Conservation (phyloP, 1,140 invertebrate genomes). For the Euura saliciscinereae region DNA sequence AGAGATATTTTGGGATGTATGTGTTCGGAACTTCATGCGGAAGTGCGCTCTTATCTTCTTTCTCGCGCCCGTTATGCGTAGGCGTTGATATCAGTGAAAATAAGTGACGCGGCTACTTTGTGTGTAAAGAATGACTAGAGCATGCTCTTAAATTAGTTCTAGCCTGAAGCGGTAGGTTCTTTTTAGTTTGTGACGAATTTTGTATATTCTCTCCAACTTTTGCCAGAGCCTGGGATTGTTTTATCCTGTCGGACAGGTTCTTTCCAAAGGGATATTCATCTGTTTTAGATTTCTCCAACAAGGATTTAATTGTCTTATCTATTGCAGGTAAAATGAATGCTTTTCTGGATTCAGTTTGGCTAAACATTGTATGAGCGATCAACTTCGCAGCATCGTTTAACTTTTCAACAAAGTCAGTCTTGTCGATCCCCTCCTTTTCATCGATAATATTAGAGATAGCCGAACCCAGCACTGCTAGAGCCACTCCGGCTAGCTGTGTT, state of each 20-base stretch:
- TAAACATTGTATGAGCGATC: constrained; percentile 14
- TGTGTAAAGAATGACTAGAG: too few relatives aligned
- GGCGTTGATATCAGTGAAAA: too few relatives aligned
- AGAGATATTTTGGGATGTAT: too few relatives aligned
- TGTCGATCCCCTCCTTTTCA: constrained; percentile 26
- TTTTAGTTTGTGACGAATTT: background rate
- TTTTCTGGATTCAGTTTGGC: constrained; percentile 21
- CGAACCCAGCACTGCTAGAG: constrained; percentile 15
- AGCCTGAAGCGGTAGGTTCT: background rate
- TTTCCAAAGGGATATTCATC: constrained; percentile 22
- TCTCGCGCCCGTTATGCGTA: too few relatives aligned
- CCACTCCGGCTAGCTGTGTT: constrained; percentile 18
- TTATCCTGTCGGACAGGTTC: constrained; percentile 27
- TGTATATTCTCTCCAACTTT: constrained; percentile 20
- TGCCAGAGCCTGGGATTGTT: constrained; percentile 23
- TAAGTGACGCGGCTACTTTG: too few relatives aligned
- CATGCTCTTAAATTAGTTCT: constrained; percentile 23
- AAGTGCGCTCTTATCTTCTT: too few relatives aligned
- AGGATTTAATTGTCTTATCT: background rate
- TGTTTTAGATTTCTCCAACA: constrained; percentile 12
- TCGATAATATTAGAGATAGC: constrained; percentile 14
- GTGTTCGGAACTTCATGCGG: too few relatives aligned
- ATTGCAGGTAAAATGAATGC: constrained; percentile 20
- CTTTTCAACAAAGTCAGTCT: constrained; percentile 18
- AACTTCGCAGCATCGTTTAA: constrained; percentile 27